Evolutionary conservation across 2,797 vertebrate genomes (phyloP).

Genomic region (Onychomys arenicola): DNA sequence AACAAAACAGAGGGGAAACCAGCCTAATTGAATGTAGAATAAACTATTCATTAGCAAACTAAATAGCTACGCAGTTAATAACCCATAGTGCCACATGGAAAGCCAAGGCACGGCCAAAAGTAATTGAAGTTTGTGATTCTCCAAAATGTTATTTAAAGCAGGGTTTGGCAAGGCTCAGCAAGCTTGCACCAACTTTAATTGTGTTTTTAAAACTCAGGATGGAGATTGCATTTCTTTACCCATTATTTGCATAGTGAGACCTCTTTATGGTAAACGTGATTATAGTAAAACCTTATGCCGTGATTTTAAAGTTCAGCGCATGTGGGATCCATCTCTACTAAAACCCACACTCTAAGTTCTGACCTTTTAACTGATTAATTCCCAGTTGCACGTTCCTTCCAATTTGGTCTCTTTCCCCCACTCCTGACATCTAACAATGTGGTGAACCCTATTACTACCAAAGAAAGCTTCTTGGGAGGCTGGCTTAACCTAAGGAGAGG

Average conservation of each 20-base stretch:
- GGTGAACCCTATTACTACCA: background rate
- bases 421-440: background rate
- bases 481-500: background rate
- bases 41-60: conserved; percentile 82
- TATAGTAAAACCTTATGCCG: conserved; percentile 66
- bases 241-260: conserved; percentile 70
- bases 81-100: conserved; percentile 78
- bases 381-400: conserved; percentile 31
- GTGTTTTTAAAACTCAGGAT: conserved; percentile 79
- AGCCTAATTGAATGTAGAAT: conserved; percentile 75
- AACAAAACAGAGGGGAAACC: conserved; percentile 27
- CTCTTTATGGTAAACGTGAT: conserved; percentile 78
- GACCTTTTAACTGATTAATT: conserved; percentile 73
- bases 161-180: conserved; percentile 76
- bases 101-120: conserved; percentile 81
- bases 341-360: conserved; percentile 64
- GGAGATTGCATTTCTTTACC: conserved; percentile 69
- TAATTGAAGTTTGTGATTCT: conserved; percentile 83
- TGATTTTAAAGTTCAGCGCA: conserved; percentile 75
- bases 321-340: conserved; percentile 59
- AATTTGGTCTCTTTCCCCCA: background rate
- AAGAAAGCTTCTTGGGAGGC: conserved; percentile 22
- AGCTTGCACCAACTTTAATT: conserved; percentile 82
- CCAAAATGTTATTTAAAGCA: conserved; percentile 83
- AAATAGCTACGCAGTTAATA: conserved; percentile 81